phyloP scores from a whole-genome alignment of 2,113 vertebrate genomes.

The Meriones unguiculatus region DNA sequence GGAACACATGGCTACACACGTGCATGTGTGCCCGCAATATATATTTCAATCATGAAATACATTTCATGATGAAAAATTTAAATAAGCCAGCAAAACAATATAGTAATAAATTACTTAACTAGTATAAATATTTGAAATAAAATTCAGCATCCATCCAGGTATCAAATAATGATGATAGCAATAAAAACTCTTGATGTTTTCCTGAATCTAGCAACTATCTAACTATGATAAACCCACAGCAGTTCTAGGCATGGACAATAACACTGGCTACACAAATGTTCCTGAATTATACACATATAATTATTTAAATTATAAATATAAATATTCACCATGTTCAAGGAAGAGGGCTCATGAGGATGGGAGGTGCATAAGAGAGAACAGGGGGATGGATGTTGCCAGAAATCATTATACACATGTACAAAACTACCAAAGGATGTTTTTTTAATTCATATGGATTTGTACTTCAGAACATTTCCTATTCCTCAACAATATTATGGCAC shows the following conservation, averaged over 20 bases:
- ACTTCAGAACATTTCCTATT: background rate
- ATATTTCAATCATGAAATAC: background rate
- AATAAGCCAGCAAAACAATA: background rate
- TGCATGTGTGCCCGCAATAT: background rate
- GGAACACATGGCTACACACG: background rate
- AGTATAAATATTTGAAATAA: background rate
- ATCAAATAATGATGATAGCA: background rate
- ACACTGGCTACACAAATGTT: background rate
- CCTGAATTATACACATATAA: background rate
- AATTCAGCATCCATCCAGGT: background rate
- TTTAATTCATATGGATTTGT: background rate
- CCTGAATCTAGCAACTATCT: background rate
- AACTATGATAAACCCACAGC: background rate
- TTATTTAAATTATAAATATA: background rate
- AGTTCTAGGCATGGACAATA: background rate
- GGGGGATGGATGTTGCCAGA: too few relatives aligned
- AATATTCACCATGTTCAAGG: background rate
- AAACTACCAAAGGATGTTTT: background rate
- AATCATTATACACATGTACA: background rate
- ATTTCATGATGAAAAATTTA: background rate
- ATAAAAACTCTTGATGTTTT: slow-evolving; percentile 21
- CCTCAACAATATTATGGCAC: background rate
- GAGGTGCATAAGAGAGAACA: background rate
- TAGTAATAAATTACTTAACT: slow-evolving; percentile 1
- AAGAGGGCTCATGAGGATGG: background rate